Percentiles rank a stretch among this genome's conserved stretches.
Evolutionary conservation across 1,140 invertebrate genomes (phyloP).

Genomic region (Caerostris extrusa): DNA sequence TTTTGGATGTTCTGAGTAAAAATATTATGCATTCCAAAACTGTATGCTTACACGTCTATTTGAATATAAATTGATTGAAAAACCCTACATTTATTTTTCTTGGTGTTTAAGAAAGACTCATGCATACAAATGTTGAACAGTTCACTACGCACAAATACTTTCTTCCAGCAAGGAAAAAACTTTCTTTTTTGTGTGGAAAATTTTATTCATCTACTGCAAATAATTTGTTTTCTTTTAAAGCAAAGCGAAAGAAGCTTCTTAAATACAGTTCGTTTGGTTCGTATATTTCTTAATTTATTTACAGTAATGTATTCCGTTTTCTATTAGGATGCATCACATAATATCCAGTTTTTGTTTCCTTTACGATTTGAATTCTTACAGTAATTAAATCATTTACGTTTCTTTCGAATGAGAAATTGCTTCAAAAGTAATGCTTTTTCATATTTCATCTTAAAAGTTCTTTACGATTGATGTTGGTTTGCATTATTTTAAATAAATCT

Average conservation of each 20-base stretch:
- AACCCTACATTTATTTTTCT: neutral
- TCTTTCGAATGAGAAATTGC: no score
- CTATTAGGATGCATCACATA: no score
- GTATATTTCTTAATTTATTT: no score
- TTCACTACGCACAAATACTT: neutral
- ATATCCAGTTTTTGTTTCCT: no score
- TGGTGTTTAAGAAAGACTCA: neutral
- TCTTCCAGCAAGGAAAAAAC: neutral
- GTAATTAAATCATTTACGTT: no score
- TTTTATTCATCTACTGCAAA: neutral
- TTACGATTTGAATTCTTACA: no score
- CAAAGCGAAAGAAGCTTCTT: neutral
- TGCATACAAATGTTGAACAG: neutral
- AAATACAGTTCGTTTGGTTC: neutral
- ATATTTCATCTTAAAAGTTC: no score
- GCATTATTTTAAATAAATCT: no score
- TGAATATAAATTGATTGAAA: conserved; percentile 23
- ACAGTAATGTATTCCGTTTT: no score
- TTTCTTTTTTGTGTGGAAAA: neutral
- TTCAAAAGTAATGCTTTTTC: no score
- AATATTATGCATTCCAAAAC: neutral
- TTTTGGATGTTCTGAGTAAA: neutral
- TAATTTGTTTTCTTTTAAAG: neutral
- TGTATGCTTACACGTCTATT: neutral
- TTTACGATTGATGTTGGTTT: no score